Evolutionary conservation across 2,888 invertebrate species (phyloP).

Genomic region (Dioctria rufipes): DNA sequence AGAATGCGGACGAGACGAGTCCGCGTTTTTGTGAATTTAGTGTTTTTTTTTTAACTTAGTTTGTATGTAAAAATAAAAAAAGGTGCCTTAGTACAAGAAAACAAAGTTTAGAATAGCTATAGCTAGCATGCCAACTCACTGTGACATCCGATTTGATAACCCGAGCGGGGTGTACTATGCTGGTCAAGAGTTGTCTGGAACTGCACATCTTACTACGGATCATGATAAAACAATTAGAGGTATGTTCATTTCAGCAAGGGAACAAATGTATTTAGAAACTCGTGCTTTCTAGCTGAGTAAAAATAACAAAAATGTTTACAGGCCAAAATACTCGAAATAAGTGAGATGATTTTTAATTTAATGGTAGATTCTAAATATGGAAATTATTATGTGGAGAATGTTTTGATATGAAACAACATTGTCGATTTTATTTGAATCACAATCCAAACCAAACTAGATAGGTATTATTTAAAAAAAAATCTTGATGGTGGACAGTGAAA

Average conservation of each 20-base stretch:
- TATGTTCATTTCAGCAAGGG: background rate
- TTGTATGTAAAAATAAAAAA: background rate
- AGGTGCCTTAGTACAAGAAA: background rate
- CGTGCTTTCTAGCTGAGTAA: too few species aligned
- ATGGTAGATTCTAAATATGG: too few species aligned
- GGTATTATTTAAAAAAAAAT: too few species aligned
- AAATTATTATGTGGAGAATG: too few species aligned
- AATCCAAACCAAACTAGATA: too few species aligned
- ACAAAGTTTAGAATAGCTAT: background rate
- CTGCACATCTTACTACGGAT: slow-evolving; percentile 18
- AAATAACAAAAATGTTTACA: too few species aligned
- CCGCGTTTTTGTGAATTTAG: background rate
- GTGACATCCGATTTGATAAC: slow-evolving; percentile 32
- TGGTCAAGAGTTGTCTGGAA: slow-evolving; percentile 35
- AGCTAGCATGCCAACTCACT: slow-evolving; percentile 35
- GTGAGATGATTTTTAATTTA: too few species aligned
- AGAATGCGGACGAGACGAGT: background rate
- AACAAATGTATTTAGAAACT: too few species aligned
- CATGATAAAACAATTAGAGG: slow-evolving; percentile 42
- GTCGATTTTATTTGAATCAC: too few species aligned
- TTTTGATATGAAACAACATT: too few species aligned
- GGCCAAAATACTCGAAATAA: too few species aligned
- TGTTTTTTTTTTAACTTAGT: background rate
- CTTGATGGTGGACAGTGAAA: too few species aligned
- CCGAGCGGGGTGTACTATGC: slow-evolving; percentile 42